Conservation (phyloP, 2,113 vertebrate genomes). For the Eidolon helvum region DNA sequence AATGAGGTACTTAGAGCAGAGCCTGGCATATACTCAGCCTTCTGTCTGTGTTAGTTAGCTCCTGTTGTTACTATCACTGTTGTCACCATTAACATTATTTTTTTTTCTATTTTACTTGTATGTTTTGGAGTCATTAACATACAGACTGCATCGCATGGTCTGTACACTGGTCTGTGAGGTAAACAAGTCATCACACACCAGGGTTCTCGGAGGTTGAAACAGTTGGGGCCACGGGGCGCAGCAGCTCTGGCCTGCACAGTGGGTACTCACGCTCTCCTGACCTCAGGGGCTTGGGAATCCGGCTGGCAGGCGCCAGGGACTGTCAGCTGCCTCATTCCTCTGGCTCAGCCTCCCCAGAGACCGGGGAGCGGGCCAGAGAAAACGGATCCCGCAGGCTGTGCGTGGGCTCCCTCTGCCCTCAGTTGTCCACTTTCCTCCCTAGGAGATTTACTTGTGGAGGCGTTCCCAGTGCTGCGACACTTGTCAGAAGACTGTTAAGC, state of each 20-base stretch:
- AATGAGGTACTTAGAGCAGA: background rate
- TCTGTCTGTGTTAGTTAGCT: background rate
- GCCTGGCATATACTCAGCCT: background rate
- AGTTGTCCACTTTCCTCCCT: background rate
- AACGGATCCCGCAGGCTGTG: background rate
- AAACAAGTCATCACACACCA: background rate
- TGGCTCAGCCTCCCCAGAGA: background rate
- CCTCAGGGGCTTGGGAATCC: background rate
- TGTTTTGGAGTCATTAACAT: background rate
- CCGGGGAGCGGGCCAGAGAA: background rate
- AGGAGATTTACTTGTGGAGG: background rate
- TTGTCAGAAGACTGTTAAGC: background rate
- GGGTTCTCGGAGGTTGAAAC: background rate
- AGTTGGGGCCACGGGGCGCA: fast-evolving
- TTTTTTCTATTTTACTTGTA: background rate
- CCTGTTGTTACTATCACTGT: fast-evolving
- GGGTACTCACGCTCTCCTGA: background rate
- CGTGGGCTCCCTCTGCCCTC: background rate
- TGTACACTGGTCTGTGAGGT: background rate
- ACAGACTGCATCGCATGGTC: background rate
- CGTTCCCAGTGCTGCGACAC: background rate
- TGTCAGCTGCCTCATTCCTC: background rate
- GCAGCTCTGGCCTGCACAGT: background rate
- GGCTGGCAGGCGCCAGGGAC: background rate
- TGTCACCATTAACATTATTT: background rate